A percentile compares a stretch with the other conserved stretches of the same genome.
Evolutionary conservation across 2,888 invertebrate genomes (phyloP).

Genomic region (Xestia rhomboidea): DNA sequence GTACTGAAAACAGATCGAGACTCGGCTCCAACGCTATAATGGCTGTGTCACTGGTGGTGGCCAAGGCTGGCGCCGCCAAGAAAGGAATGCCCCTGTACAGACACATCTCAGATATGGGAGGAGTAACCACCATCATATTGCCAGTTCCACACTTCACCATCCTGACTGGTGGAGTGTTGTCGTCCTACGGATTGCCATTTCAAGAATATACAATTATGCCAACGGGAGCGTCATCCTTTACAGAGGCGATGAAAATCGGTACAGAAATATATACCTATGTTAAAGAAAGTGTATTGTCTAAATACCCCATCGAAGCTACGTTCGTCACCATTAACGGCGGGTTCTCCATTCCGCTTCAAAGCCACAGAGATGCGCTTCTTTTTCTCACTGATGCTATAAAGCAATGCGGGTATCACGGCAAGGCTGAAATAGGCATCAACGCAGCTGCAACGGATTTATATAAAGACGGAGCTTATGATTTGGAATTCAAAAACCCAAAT

Average conservation of each 20-base stretch:
- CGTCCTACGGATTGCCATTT: constrained; percentile 98
- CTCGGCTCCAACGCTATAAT: constrained; percentile 99
- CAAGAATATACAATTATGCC: constrained; percentile 98
- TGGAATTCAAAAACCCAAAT: constrained; percentile 99
- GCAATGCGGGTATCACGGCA: constrained; percentile 98
- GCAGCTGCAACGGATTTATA: constrained; percentile 99
- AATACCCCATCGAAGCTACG: constrained; percentile 97
- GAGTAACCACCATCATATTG: constrained; percentile 96
- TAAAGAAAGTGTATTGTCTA: constrained; percentile 96
- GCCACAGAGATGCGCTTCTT: constrained; percentile 97
- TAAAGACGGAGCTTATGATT: constrained; percentile 96
- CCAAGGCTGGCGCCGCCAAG: constrained; percentile 99
- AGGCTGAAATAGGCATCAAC: constrained; percentile 98
- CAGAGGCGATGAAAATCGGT: constrained; percentile 99
- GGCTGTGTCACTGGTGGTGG: constrained; percentile 98
- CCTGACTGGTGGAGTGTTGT: constrained; percentile 98
- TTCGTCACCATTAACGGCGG: constrained; percentile 99
- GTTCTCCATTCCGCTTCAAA: constrained; percentile 98
- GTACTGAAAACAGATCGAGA: constrained; percentile 98
- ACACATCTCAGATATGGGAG: constrained; percentile 98
- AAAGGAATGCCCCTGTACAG: constrained; percentile 96
- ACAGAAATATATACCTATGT: constrained; percentile 98
- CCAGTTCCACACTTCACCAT: constrained; percentile 99
- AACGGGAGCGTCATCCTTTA: constrained; percentile 96
- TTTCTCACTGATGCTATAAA: constrained; percentile 96